Evolutionary conservation across 2,888 invertebrate species (phyloP).

Genomic region (Yponomeuta malinellus): DNA sequence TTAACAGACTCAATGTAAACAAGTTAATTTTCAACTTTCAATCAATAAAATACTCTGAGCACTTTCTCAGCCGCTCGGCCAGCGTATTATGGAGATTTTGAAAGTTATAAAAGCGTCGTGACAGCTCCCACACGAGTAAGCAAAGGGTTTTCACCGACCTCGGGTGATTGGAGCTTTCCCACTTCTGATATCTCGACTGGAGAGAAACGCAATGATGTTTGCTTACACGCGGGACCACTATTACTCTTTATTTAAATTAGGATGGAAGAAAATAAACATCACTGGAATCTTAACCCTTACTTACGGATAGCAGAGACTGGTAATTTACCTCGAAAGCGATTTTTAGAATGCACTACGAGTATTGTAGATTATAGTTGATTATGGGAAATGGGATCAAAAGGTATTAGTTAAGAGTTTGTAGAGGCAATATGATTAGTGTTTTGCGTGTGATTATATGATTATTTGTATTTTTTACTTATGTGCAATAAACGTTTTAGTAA

Average conservation of each 20-base stretch:
- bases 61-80: slow-evolving; percentile 28
- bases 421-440: no score
- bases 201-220: slow-evolving; percentile 9
- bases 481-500: no score
- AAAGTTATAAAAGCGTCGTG: slow-evolving; percentile 45
- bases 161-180: slow-evolving; percentile 57
- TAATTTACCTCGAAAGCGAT: not conserved
- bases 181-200: slow-evolving; percentile 23
- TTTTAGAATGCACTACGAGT: not conserved
- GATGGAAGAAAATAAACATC: not conserved
- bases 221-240: slow-evolving; percentile 1
- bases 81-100: slow-evolving; percentile 30
- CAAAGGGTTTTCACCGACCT: slow-evolving; percentile 57
- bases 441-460: no score
- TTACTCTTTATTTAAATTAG: not conserved
- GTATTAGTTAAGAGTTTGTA: not conserved
- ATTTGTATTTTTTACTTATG: no score
- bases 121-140: slow-evolving; percentile 36
- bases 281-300: not conserved
- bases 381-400: no score
- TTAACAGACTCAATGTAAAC: slow-evolving; percentile 10
- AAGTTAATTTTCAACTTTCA: slow-evolving; percentile 13
- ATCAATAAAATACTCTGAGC: slow-evolving; percentile 17
- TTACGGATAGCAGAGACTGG: not conserved
- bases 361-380: no score